These are phyloP conservation scores for Drosophila burlai DNA, from an alignment of 1,140 invertebrate species.

Conservation along the genomic window DNA sequence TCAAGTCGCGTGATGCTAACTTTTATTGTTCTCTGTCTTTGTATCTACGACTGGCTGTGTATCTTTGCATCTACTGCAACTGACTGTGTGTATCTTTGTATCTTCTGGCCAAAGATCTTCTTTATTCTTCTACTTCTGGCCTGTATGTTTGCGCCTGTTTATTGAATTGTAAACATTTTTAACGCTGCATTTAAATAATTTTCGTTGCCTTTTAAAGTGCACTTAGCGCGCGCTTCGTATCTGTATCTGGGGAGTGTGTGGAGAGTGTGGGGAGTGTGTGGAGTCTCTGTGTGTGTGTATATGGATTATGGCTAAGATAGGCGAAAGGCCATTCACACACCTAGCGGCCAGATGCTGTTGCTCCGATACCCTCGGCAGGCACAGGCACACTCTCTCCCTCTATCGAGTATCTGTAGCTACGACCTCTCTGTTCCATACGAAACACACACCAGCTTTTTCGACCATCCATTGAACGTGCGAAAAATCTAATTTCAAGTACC, in stretches of 20 bases:
- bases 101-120: conserved; percentile 50
- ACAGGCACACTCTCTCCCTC: conserved; percentile 31
- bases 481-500: conserved; percentile 39
- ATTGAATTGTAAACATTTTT: conserved; percentile 82
- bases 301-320: conserved; percentile 26
- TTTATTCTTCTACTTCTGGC: conserved; percentile 16
- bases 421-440: conserved; percentile 3
- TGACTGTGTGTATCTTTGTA: conserved; percentile 28
- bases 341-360: conserved; percentile 49
- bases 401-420: conserved; percentile 40
- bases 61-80: conserved; percentile 13
- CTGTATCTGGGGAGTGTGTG: neutral
- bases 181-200: conserved; percentile 79
- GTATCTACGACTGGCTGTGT: conserved; percentile 22
- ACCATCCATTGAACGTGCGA: conserved; percentile 61
- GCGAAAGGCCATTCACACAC: conserved; percentile 56
- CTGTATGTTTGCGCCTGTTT: conserved; percentile 61
- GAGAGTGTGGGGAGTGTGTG: neutral
- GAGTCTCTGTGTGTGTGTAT: neutral
- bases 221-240: conserved; percentile 32
- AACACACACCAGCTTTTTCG: neutral
- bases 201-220: conserved; percentile 47
- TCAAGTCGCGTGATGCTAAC: conserved; percentile 23
- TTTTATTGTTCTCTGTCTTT: conserved; percentile 13
- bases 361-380: conserved; percentile 22